Conservation (phyloP, 2,113 vertebrate species). For the Tympanuchus pallidicinctus region DNA sequence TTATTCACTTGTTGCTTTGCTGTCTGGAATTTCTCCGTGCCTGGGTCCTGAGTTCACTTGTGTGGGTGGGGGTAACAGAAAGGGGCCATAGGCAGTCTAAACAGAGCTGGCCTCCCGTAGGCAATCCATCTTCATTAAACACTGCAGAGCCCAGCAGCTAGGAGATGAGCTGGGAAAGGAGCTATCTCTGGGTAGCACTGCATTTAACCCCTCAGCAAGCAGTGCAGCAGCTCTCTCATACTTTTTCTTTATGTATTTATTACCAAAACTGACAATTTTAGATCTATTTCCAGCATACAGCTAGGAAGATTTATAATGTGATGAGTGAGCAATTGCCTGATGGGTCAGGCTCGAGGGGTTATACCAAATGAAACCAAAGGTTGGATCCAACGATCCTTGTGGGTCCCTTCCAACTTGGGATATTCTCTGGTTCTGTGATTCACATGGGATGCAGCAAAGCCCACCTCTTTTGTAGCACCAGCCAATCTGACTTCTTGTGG, state of each 20-base stretch:
- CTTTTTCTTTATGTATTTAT: neutral
- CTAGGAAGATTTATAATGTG: neutral
- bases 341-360: too few species aligned
- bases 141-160: neutral
- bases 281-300: neutral
- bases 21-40: neutral
- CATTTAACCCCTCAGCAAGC: neutral
- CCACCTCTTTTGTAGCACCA: neutral
- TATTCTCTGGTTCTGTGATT: too few species aligned
- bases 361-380: too few species aligned
- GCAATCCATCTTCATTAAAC: slow-evolving; percentile 21
- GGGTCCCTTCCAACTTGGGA: too few species aligned
- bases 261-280: neutral
- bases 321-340: neutral
- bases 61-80: neutral
- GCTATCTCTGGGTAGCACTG: neutral
- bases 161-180: neutral
- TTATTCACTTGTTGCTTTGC: neutral
- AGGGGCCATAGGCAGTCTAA: neutral
- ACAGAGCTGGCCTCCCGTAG: slow-evolving; percentile 7
- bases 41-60: neutral
- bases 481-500: neutral
- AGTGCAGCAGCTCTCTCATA: neutral
- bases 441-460: neutral
- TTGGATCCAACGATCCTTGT: too few species aligned